phyloP scores from a whole-genome alignment of 2,888 invertebrate genomes.

The Leptinotarsa rubiginosa region DNA sequence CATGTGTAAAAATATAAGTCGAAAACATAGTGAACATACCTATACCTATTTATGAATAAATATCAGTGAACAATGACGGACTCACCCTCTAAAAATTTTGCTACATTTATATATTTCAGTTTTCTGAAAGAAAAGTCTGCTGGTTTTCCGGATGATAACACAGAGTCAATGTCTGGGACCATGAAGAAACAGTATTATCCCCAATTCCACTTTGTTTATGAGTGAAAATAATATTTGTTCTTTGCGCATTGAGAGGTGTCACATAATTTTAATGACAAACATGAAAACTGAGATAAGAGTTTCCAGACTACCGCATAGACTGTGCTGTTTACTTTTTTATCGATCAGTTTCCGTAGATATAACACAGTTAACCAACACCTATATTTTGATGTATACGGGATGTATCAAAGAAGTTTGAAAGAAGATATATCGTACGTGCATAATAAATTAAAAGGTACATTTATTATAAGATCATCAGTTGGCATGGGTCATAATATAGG shows the following conservation, averaged over 20 bases:
- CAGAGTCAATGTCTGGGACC: constrained; percentile 18
- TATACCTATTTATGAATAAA: not conserved
- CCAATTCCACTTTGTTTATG: not conserved
- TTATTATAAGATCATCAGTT: too few relatives aligned
- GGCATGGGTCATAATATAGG: too few relatives aligned
- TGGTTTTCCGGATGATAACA: constrained; percentile 58
- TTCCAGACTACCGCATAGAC: not conserved
- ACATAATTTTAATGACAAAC: not conserved
- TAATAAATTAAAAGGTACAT: too few relatives aligned
- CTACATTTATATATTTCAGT: constrained; percentile 55
- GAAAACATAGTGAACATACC: too few relatives aligned
- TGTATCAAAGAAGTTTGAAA: not conserved
- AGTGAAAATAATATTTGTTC: not conserved
- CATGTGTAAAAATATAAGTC: too few relatives aligned
- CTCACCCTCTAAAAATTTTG: constrained; percentile 55
- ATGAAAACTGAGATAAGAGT: not conserved
- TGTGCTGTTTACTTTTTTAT: constrained; percentile 2
- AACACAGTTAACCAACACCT: not conserved
- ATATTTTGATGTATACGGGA: not conserved
- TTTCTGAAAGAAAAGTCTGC: constrained; percentile 65
- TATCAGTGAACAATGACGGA: not conserved
- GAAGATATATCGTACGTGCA: not conserved
- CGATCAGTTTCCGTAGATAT: constrained; percentile 5
- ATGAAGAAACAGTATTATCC: constrained; percentile 10
- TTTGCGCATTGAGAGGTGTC: not conserved